phyloP scores from a whole-genome alignment of 2,113 vertebrate species.

The Catagonus wagneri region DNA sequence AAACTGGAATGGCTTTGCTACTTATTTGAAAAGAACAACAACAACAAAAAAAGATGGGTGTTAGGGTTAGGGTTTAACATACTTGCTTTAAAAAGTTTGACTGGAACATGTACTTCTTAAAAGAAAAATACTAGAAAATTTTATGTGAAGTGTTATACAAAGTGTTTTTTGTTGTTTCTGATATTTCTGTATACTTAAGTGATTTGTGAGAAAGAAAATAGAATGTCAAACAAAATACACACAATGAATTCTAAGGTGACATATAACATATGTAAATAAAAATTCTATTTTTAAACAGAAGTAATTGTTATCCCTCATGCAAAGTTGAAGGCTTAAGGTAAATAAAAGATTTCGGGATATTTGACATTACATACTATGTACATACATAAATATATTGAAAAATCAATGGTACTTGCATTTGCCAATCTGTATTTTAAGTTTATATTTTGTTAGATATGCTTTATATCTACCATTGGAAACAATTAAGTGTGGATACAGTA shows the following conservation, averaged over 20 bases:
- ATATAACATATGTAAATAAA: neutral
- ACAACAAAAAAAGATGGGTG: neutral
- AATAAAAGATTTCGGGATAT: neutral
- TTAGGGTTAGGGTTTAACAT: neutral
- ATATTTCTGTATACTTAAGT: neutral
- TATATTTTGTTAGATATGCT: neutral
- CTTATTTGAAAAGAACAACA: neutral
- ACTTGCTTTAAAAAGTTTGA: neutral
- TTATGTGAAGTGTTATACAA: neutral
- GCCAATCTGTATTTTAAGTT: neutral
- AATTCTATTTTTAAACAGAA: neutral
- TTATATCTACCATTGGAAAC: neutral
- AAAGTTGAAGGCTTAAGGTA: slow-evolving; percentile 13
- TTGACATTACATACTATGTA: neutral
- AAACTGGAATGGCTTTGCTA: neutral
- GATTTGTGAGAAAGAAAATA: neutral
- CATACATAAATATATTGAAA: neutral
- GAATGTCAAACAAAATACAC: neutral
- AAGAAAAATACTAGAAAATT: neutral
- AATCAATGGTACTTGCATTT: neutral
- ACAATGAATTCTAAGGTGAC: neutral
- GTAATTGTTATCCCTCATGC: neutral
- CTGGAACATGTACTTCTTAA: neutral
- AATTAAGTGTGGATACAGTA: neutral
- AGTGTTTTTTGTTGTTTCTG: neutral